Percentiles rank a stretch among this genome's conserved stretches.
Conservation (phyloP, 2,797 vertebrate species). For the Ceryle rudis region DNA sequence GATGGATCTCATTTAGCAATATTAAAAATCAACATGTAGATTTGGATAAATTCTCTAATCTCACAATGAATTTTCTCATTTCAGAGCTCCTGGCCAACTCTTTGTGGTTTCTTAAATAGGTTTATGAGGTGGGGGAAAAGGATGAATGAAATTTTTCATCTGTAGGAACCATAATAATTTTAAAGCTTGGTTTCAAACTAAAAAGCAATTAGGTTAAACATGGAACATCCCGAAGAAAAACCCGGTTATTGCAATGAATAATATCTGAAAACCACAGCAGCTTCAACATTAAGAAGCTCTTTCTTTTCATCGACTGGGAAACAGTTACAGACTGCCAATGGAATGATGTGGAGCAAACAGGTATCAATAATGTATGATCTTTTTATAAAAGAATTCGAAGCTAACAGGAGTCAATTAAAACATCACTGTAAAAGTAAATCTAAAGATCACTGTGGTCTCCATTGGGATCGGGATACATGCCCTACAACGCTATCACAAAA, state of each 20-base stretch:
- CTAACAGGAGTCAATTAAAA: not conserved
- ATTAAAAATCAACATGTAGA: conserved; percentile 43
- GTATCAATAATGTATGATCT: not conserved
- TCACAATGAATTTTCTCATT: not conserved
- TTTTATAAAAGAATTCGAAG: not conserved
- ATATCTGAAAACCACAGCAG: not conserved
- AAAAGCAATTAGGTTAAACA: conserved; percentile 7
- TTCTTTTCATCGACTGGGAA: not conserved
- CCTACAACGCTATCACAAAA: not conserved
- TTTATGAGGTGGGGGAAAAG: conserved; percentile 14
- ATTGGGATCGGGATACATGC: not conserved
- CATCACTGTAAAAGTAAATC: not conserved
- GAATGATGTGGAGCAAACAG: not conserved
- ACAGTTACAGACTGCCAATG: not conserved
- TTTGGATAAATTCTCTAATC: conserved; percentile 28
- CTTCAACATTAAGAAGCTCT: not conserved
- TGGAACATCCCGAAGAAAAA: not conserved
- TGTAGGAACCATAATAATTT: not conserved
- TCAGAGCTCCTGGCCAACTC: not conserved
- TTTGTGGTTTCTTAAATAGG: conserved; percentile 21
- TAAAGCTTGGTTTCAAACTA: not conserved
- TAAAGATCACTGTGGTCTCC: not conserved
- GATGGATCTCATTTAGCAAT: not conserved
- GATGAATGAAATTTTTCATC: conserved; percentile 15
- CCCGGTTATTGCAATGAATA: not conserved